phyloP scores from a whole-genome alignment of 2,797 vertebrate species.

The Caiman crocodilus region DNA sequence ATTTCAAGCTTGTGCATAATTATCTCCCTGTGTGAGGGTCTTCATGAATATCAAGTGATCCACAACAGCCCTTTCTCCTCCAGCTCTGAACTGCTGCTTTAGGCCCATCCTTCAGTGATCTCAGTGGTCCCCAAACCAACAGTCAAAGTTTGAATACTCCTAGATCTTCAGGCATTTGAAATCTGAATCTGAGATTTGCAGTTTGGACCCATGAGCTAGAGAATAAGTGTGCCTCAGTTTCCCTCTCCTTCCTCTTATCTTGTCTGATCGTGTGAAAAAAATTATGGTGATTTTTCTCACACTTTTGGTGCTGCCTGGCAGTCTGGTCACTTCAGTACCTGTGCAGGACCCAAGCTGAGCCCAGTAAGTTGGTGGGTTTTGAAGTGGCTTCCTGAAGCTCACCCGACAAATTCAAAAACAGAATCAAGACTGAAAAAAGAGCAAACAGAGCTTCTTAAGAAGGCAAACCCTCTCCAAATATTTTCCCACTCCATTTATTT shows the following conservation, averaged over 20 bases:
- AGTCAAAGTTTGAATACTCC: background rate
- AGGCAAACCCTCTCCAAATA: background rate
- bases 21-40: background rate
- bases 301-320: too few relatives aligned
- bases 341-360: background rate
- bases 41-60: background rate
- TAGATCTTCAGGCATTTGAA: background rate
- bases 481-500: background rate
- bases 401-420: rapidly evolving
- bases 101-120: background rate
- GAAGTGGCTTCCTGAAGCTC: background rate
- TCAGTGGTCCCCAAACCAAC: background rate
- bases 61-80: background rate
- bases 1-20: background rate
- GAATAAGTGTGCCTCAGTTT: too few relatives aligned
- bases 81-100: rapidly evolving
- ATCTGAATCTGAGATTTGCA: background rate
- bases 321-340: too few relatives aligned
- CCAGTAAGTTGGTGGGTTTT: background rate
- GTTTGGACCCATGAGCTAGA: background rate
- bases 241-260: too few relatives aligned
- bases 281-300: too few relatives aligned
- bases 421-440: rapidly evolving
- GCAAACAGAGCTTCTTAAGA: background rate
- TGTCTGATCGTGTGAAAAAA: too few relatives aligned